Evolutionary conservation across 2,797 vertebrate genomes (phyloP).

Genomic region (Pipistrellus nathusii): DNA sequence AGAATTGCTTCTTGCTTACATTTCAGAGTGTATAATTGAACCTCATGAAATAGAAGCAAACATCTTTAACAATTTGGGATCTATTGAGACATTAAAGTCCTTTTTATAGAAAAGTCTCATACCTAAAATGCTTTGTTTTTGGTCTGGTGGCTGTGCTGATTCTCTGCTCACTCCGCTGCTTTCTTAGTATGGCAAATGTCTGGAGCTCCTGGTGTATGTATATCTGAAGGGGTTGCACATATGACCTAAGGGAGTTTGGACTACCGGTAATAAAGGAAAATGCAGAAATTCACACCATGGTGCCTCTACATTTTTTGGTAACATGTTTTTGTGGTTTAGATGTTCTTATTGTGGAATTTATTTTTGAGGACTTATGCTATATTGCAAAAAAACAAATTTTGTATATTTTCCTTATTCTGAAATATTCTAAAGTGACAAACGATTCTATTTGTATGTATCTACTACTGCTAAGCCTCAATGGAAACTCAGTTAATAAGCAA

Average conservation of each 20-base stretch:
- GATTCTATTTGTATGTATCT: not conserved
- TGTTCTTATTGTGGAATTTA: not conserved
- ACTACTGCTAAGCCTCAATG: not conserved
- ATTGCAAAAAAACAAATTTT: not conserved
- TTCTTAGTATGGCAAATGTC: no score
- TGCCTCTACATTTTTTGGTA: not conserved
- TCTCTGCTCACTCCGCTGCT: rapidly evolving
- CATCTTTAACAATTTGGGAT: not conserved
- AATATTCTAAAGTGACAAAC: not conserved
- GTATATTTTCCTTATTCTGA: not conserved
- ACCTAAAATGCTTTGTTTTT: not conserved
- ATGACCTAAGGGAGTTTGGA: not conserved
- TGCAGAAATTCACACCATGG: not conserved
- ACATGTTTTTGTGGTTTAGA: not conserved
- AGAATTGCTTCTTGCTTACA: not conserved
- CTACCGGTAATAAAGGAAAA: not conserved
- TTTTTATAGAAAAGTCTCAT: not conserved
- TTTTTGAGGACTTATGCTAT: not conserved
- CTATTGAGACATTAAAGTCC: not conserved
- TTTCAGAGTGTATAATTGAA: not conserved
- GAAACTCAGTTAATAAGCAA: not conserved
- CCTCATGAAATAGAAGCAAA: not conserved
- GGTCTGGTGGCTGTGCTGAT: not conserved
- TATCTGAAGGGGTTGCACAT: not conserved
- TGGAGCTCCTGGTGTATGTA: rapidly evolving